phyloP scores from a whole-genome alignment of 2,797 vertebrate species.

The Podargus strigoides region DNA sequence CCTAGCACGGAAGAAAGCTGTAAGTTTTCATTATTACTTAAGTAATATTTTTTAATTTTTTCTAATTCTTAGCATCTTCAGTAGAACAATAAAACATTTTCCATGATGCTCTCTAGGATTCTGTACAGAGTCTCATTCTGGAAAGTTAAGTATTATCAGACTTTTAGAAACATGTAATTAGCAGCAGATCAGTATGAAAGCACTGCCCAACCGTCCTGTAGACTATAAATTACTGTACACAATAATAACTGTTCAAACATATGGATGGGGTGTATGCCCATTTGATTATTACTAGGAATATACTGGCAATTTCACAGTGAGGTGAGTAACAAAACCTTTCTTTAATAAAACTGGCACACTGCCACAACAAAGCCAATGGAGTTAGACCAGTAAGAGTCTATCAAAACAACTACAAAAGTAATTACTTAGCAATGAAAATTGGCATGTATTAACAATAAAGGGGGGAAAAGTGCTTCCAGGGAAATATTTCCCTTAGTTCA shows the following conservation, averaged over 20 bases:
- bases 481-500: constrained; percentile 40
- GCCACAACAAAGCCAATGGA: constrained; percentile 61
- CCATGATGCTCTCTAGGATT: neutral
- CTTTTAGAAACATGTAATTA: neutral
- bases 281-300: constrained; percentile 58
- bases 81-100: neutral
- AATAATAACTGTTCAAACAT: neutral
- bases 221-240: neutral
- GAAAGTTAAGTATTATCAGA: neutral
- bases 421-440: constrained; percentile 81
- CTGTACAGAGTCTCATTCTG: neutral
- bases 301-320: constrained; percentile 73
- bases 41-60: neutral
- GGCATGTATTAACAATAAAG: constrained; percentile 67
- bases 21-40: neutral
- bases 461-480: neutral
- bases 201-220: neutral
- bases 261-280: neutral
- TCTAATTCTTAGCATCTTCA: neutral
- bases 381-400: constrained; percentile 78
- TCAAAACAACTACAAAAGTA: constrained; percentile 80
- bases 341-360: constrained; percentile 78
- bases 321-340: constrained; percentile 79
- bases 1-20: neutral
- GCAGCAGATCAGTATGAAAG: neutral